phyloP scores from a whole-genome alignment of 2,888 invertebrate genomes.

The Galerucella calmariensis region DNA sequence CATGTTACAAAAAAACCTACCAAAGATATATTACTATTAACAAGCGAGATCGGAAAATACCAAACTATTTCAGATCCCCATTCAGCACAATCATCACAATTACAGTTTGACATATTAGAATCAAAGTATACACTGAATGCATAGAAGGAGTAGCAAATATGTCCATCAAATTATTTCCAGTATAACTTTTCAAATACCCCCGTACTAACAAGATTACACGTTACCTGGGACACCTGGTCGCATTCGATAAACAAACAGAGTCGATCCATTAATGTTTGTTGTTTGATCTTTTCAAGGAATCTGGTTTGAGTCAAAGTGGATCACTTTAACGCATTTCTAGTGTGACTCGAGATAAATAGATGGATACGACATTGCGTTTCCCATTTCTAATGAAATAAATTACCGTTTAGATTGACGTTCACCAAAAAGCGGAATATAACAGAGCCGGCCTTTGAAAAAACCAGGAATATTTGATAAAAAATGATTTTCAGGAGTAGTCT shows the following conservation, averaged over 20 bases:
- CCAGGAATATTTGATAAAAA: not conserved
- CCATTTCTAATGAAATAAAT: conserved; percentile 38
- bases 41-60: too few species aligned
- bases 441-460: not conserved
- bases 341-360: not conserved
- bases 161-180: too few species aligned
- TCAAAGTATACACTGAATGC: too few species aligned
- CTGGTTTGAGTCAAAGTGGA: conserved; percentile 44
- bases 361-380: conserved; percentile 8
- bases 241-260: conserved; percentile 50
- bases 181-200: not conserved
- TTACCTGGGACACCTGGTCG: conserved; percentile 49
- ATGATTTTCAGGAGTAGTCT: not conserved
- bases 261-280: conserved; percentile 46
- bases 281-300: conserved; percentile 50
- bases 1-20: too few species aligned
- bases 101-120: too few species aligned
- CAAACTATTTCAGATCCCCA: too few species aligned
- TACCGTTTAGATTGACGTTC: conserved; percentile 36
- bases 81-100: not conserved
- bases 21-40: too few species aligned
- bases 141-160: too few species aligned
- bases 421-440: conserved; percentile 13
- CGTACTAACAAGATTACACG: not conserved
- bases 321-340: conserved; percentile 29